A percentile compares a stretch with the other conserved stretches of the same genome.
These are phyloP conservation scores for Teleogryllus occipitalis DNA, from an alignment of 1,140 invertebrate species.

Conservation along the genomic window DNA sequence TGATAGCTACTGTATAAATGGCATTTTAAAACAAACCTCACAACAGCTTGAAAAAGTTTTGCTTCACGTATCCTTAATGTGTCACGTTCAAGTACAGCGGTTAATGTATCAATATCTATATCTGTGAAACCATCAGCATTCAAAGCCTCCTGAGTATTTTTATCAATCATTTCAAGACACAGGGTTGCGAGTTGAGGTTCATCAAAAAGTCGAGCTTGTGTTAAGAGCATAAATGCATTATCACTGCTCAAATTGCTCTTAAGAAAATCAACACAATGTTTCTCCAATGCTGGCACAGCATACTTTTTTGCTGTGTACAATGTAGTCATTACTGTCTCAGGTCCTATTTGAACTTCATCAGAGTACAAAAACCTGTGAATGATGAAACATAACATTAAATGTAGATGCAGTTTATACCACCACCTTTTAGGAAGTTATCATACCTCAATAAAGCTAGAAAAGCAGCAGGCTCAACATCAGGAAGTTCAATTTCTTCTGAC, in stretches of 20 bases:
- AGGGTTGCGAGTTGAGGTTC: conserved; percentile 67
- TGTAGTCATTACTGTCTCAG: conserved; percentile 81
- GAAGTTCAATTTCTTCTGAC: conserved; percentile 66
- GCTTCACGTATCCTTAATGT: conserved; percentile 73
- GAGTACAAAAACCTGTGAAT: conserved; percentile 60
- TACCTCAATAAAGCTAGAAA: conserved; percentile 57
- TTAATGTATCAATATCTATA: conserved; percentile 75
- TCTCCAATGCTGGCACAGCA: conserved; percentile 71
- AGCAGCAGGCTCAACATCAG: conserved; percentile 74
- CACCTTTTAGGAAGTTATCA: not conserved
- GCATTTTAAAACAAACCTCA: conserved; percentile 34
- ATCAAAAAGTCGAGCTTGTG: conserved; percentile 70
- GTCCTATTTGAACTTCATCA: conserved; percentile 77
- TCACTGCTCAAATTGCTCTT: conserved; percentile 70
- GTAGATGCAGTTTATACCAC: not conserved
- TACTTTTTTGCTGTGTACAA: conserved; percentile 84
- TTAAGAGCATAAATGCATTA: conserved; percentile 79
- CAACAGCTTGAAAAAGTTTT: conserved; percentile 65
- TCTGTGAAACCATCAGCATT: conserved; percentile 80
- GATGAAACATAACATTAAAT: too few species aligned
- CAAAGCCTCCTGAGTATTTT: conserved; percentile 72
- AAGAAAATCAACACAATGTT: conserved; percentile 77
- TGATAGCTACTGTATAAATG: not conserved
- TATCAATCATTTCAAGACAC: conserved; percentile 80
- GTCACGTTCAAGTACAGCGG: conserved; percentile 71